Conservation (phyloP, 2,797 vertebrate species). For the Lacerta bilineata region DNA sequence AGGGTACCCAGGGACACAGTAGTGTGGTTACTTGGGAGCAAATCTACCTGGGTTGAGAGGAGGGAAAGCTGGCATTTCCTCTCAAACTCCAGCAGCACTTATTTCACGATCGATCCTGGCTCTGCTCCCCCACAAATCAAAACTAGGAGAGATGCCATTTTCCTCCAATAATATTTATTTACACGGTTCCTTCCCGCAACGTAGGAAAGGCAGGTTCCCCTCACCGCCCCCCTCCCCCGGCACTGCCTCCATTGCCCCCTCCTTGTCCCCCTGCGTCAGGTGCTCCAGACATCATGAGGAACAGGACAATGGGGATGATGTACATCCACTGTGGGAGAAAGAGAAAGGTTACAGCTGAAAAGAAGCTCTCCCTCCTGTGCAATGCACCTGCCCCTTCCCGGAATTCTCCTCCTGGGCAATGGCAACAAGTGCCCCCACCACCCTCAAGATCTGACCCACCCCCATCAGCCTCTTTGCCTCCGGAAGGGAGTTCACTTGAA, state of each 20-base stretch:
- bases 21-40: neutral
- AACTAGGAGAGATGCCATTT: neutral
- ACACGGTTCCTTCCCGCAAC: neutral
- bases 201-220: neutral
- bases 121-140: neutral
- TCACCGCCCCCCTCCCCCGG: conserved; percentile 81
- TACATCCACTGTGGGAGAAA: conserved; percentile 91
- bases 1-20: too few relatives aligned
- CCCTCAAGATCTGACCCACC: neutral
- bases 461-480: neutral
- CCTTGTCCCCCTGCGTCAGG: conserved; percentile 91
- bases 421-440: too few relatives aligned
- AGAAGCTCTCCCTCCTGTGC: too few relatives aligned
- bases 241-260: conserved; percentile 82
- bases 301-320: conserved; percentile 94
- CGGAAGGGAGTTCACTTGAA: neutral
- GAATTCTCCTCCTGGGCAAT: neutral
- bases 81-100: neutral
- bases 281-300: conserved; percentile 96
- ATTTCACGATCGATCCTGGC: neutral
- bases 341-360: neutral
- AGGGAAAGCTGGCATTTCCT: too few relatives aligned
- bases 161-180: conserved; percentile 32
- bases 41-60: neutral
- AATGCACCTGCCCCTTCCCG: neutral